Conservation (phyloP, 2,888 invertebrate genomes). For the Sceliomorpha sp. region DNA sequence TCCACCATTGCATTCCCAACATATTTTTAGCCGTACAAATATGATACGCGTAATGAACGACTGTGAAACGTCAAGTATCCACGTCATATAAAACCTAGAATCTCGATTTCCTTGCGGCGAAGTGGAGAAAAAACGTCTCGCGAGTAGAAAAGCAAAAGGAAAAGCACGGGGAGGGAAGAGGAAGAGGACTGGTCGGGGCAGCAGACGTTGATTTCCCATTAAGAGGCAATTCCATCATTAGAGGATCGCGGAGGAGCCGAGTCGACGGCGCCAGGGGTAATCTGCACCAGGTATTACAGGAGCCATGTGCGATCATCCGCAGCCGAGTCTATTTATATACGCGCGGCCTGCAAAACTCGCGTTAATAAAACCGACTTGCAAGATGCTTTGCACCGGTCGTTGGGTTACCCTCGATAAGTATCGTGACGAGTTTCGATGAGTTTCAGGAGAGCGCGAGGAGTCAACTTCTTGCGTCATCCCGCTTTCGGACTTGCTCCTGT, state of each 20-base stretch:
- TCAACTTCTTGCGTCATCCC: slow-evolving; percentile 25
- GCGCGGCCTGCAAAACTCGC: slow-evolving; percentile 13
- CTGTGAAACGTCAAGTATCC: slow-evolving; percentile 9
- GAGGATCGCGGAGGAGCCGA: slow-evolving; percentile 34
- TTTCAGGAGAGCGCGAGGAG: slow-evolving; percentile 15
- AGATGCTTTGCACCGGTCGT: slow-evolving; percentile 9
- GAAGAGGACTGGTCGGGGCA: slow-evolving; percentile 62
- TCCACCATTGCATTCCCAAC: background rate
- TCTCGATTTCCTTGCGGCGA: slow-evolving; percentile 17
- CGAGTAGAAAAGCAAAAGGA: slow-evolving; percentile 58
- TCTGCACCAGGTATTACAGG: slow-evolving; percentile 56
- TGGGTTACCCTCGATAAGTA: slow-evolving; percentile 35
- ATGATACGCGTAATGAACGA: slow-evolving; percentile 7
- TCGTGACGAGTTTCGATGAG: slow-evolving; percentile 14
- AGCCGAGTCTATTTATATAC: slow-evolving; percentile 59
- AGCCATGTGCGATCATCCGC: slow-evolving; percentile 48
- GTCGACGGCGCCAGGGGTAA: slow-evolving; percentile 55
- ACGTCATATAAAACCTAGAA: slow-evolving; percentile 10
- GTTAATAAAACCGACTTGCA: slow-evolving; percentile 6
- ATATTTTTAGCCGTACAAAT: slow-evolving; percentile 11
- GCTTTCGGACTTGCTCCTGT: slow-evolving; percentile 16
- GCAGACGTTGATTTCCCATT: slow-evolving; percentile 71
- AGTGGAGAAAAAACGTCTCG: slow-evolving; percentile 33
- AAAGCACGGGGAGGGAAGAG: slow-evolving; percentile 54
- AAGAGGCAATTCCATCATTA: slow-evolving; percentile 65